Base-by-base conservation (phyloP, 2,888 invertebrate species). In the Dryococelus australis region DNA sequence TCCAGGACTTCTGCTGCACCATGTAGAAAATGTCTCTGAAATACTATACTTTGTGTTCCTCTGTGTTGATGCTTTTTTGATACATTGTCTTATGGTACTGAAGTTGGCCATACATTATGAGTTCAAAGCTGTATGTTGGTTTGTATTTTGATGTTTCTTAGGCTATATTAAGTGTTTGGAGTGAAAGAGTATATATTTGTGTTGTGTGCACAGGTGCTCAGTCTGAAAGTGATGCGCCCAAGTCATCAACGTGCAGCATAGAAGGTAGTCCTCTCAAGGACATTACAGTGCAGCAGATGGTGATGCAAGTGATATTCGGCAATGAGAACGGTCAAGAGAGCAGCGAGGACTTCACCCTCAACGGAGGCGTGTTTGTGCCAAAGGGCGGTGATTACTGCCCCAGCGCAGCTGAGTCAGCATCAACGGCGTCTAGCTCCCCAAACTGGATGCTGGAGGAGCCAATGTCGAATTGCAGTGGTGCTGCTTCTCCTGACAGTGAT, bases 231-330 rank as follows among this genome's bases (percentile, higher is more conserved):
- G 65, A 65, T 8, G 24, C 8, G 24, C 12, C n/a, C n/a, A 65
- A n/a, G 65, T n/a, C 20, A 2, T n/a, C n/a, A 1, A n/a, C 20
- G 20, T 65, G 65, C 65, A n/a, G 65, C 65, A 24, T 65, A n/a
- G 65, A 65, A n/a, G n/a, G 20, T 20, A 65, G 65, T n/a, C n/a
- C 65, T n/a, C 65, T 24, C 8, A 65, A 65, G 65, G n/a, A 65
- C n/a, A 65, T 65, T 24, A 65, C 65, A 1, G 65, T 65, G 9
- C 28, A 83, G 35, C 83, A 91, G 89, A 92, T 92, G 92, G 91
- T 92, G 2, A 92, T 92, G 92, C 92, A 92, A 89, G 92, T 92
- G 12, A 92, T 92, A 86, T 92, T 92, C 88, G 92, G 92, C 5
- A 85, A 84, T n/a, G 85, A 86, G 20, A 83, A 88, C 47, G 83